Conservation (phyloP, 2,888 invertebrate genomes). For the Scrobipalpa atriplicella region DNA sequence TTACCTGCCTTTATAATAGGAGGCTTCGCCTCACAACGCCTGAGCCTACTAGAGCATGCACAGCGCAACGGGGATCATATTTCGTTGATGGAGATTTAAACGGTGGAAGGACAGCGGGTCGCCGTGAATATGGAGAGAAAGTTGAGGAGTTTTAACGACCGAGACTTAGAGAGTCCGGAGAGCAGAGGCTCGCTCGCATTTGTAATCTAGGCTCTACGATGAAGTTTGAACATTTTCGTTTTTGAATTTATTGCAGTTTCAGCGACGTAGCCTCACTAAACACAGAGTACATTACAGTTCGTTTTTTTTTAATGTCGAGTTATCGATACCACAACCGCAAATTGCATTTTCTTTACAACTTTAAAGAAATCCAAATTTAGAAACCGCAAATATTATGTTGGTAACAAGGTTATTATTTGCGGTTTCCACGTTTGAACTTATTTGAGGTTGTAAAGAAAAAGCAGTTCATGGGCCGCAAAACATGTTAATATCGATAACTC, state of each 20-base stretch:
- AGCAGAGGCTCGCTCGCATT: constrained; percentile 42
- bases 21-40: constrained; percentile 4
- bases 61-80: constrained; percentile 45
- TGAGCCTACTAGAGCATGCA: constrained; percentile 41
- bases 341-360: too few species aligned
- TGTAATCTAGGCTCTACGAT: constrained; percentile 43
- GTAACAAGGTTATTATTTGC: too few species aligned
- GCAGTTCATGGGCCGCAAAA: too few species aligned
- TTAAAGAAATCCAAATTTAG: too few species aligned
- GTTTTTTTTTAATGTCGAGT: too few species aligned
- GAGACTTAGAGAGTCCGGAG: constrained; percentile 51
- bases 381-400: too few species aligned
- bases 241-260: constrained; percentile 40
- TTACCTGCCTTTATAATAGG: not conserved
- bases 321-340: too few species aligned
- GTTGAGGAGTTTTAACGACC: constrained; percentile 65
- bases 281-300: too few species aligned
- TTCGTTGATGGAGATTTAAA: constrained; percentile 54
- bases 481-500: too few species aligned
- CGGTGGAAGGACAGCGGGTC: constrained; percentile 46
- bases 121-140: constrained; percentile 56
- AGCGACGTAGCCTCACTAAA: constrained; percentile 30
- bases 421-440: too few species aligned
- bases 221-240: constrained; percentile 50
- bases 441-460: too few species aligned